Conservation (phyloP, 1,140 invertebrate species). For the Brachionus koreanus region DNA sequence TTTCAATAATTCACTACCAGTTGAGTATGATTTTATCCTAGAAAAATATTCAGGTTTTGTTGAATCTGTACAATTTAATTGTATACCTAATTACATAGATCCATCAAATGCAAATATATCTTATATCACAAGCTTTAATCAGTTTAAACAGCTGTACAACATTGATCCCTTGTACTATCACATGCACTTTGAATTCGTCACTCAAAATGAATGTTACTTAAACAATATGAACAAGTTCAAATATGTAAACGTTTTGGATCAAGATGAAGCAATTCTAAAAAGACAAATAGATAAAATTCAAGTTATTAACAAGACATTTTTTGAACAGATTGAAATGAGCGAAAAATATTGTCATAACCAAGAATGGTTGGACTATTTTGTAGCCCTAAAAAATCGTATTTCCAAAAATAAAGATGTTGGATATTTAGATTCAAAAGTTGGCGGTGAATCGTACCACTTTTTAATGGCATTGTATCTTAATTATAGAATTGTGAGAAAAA, state of each 20-base stretch:
- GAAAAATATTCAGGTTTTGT: conserved; percentile 6
- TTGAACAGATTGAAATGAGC: neutral
- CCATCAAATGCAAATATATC: neutral
- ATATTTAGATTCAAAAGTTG: neutral
- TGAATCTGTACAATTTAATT: neutral
- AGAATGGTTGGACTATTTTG: neutral
- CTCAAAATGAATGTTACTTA: conserved; percentile 9
- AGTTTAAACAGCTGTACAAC: neutral
- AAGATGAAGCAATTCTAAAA: conserved; percentile 2
- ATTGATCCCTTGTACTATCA: neutral
- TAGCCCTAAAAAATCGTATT: neutral
- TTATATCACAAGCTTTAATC: neutral
- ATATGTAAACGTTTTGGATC: neutral
- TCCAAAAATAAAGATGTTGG: neutral
- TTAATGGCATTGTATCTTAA: neutral
- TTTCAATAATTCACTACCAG: neutral
- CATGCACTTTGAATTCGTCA: conserved; percentile 20
- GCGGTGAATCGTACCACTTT: neutral
- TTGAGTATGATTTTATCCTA: neutral
- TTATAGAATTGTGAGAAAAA: neutral
- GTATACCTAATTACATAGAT: conserved; percentile 2
- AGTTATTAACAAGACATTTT: neutral
- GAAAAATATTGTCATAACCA: neutral
- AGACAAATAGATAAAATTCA: neutral
- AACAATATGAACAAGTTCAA: conserved; percentile 6